These are phyloP conservation scores for Indicator maculatus DNA, from an alignment of 2,113 vertebrate species.

Conservation along the genomic window DNA sequence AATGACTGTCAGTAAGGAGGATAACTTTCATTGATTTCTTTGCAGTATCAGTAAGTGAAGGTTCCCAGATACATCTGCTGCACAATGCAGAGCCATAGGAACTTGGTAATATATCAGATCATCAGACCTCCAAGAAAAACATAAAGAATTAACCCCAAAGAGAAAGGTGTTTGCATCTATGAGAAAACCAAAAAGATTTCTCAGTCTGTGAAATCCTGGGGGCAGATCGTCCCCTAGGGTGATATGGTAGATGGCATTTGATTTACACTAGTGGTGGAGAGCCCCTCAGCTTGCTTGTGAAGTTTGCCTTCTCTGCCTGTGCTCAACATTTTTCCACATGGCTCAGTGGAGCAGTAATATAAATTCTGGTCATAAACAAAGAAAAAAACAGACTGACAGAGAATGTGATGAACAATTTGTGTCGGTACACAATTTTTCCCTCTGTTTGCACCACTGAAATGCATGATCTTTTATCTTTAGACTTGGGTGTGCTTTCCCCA, in stretches of 20 bases:
- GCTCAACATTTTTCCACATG: background rate
- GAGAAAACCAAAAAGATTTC: background rate
- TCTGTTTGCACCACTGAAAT: background rate
- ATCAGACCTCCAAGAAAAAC: background rate
- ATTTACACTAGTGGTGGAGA: background rate
- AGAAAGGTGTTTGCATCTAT: background rate
- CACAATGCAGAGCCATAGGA: background rate
- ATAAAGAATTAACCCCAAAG: background rate
- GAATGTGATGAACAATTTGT: background rate
- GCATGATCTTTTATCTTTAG: slow-evolving; percentile 27
- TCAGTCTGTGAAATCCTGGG: background rate
- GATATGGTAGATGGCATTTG: background rate
- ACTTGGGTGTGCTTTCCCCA: background rate
- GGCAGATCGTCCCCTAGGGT: background rate
- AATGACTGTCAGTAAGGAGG: background rate
- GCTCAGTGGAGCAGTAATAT: background rate
- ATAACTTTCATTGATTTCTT: slow-evolving; percentile 3
- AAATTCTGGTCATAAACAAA: slow-evolving; percentile 47
- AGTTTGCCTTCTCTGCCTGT: background rate
- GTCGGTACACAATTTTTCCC: background rate
- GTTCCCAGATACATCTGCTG: background rate
- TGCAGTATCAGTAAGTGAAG: background rate
- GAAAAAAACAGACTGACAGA: background rate
- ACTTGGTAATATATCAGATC: background rate
- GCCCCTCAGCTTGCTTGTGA: background rate